These are phyloP conservation scores for Pharmacophagus antenor DNA, from an alignment of 2,888 invertebrate genomes.

Conservation along the genomic window DNA sequence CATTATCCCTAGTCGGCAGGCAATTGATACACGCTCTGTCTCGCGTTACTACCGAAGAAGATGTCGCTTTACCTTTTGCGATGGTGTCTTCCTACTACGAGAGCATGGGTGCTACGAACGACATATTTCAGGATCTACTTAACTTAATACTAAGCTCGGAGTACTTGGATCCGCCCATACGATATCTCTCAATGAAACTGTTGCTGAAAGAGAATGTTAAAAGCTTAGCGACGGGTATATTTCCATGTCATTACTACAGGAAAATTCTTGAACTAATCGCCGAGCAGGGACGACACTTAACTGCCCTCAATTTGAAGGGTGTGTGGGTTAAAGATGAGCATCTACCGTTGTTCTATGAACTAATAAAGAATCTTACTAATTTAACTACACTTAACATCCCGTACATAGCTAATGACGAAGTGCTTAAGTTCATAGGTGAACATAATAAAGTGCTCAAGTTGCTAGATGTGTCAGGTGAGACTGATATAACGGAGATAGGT, in stretches of 20 bases:
- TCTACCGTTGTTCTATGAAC: constrained; percentile 81
- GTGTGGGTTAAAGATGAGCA: constrained; percentile 87
- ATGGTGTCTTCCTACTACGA: constrained; percentile 82
- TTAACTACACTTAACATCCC: constrained; percentile 84
- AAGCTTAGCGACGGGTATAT: constrained; percentile 84
- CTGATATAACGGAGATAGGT: constrained; percentile 84
- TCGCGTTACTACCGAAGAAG: constrained; percentile 81
- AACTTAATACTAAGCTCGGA: constrained; percentile 83
- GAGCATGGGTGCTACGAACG: constrained; percentile 82
- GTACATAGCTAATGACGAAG: constrained; percentile 85
- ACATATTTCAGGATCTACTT: constrained; percentile 85
- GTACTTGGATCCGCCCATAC: constrained; percentile 84
- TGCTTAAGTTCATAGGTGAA: constrained; percentile 81
- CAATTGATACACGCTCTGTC: constrained; percentile 83
- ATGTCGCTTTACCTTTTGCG: constrained; percentile 80
- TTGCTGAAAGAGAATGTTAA: constrained; percentile 84
- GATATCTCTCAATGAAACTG: constrained; percentile 84
- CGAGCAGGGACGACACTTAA: constrained; percentile 83
- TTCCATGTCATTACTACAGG: constrained; percentile 86
- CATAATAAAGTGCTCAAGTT: constrained; percentile 80
- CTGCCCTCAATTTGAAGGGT: constrained; percentile 85
- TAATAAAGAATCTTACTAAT: constrained; percentile 81
- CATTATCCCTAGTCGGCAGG: constrained; percentile 82
- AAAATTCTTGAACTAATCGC: constrained; percentile 84
- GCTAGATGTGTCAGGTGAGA: constrained; percentile 86